phyloP scores from a whole-genome alignment of 23 tunicate genomes.

The Corella eumyota region DNA sequence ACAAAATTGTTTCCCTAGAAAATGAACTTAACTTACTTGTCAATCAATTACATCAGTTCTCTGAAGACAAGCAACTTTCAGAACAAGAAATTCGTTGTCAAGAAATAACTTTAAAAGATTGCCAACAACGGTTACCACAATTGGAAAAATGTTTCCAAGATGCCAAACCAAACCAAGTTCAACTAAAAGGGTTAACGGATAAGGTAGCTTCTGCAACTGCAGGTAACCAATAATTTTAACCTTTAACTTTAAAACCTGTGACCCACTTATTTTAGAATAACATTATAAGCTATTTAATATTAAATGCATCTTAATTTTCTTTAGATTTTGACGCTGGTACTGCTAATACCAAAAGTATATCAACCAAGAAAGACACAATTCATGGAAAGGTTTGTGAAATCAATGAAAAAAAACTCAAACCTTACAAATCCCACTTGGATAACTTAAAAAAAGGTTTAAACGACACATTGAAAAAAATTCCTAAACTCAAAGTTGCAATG shows the following conservation, averaged over 20 bases:
- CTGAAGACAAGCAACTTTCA: constrained; percentile 21
- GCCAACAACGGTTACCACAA: constrained; percentile 31
- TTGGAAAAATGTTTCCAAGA: constrained; percentile 24
- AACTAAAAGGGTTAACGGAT: constrained; percentile 17
- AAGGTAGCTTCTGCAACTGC: constrained; percentile 20
- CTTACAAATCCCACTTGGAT: constrained; percentile 32
- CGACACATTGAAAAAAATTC: constrained; percentile 28
- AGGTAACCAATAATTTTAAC: too few relatives aligned
- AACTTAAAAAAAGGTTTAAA: constrained; percentile 16
- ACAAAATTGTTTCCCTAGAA: constrained; percentile 12
- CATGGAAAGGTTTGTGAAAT: constrained; percentile 33
- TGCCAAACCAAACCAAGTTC: constrained; percentile 51
- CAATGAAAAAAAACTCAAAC: constrained; percentile 40
- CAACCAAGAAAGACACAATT: constrained; percentile 24
- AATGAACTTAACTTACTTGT: constrained; percentile 25
- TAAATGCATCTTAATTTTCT: too few relatives aligned
- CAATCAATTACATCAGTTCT: constrained; percentile 2
- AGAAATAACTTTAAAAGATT: constrained; percentile 10
- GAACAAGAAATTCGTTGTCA: constrained; percentile 33
- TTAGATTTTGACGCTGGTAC: constrained; percentile 24
- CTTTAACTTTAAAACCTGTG: too few relatives aligned
- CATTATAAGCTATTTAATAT: too few relatives aligned
- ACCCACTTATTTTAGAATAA: too few relatives aligned
- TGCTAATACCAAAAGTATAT: constrained; percentile 23
- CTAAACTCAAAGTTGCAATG: constrained; percentile 47